Base-by-base conservation (phyloP, 1,140 invertebrate species). In the Zaprionus taronus region DNA sequence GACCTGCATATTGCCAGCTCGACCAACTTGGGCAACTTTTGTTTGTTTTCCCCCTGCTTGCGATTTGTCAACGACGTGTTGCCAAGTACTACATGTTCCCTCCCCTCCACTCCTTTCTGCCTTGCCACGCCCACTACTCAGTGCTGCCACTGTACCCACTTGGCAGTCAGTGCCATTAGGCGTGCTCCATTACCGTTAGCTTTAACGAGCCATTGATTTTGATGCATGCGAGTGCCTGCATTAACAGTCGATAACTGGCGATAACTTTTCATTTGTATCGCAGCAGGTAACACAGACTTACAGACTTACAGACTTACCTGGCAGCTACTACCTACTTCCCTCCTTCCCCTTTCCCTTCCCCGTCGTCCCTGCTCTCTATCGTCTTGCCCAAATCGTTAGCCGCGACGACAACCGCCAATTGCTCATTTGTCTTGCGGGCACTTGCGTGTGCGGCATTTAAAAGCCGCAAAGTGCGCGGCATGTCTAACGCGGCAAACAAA, bases 381-480 rank as follows among this genome's bases (percentile, higher is more conserved):
- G 24, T 20, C 41, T 17, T 47, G 41, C 2, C 41, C 41, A 47
- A 47, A 47, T 47, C 41, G n/a, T 47, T 47, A 17, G 41, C 41
- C 41, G n/a, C 36, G 49, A 44, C 51, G 69, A 55, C 64, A 78
- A 72, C 74, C 69, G 68, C 72, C 75, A 82, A 83, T 83, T 80
- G 72, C 77, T 82, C 83, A 83, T 86, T 86, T 86, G 84, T 75
- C 83, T 87, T 86, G 73, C 83, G 68, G 72, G 36, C 58, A 63
- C 47, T 78, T 70, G 17, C 41, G 49, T 62, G 63, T 66, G 70
- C 57, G 66, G 67, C 84, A 80, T 87, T 87, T 87, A 83, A 89
- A 89, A 84, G 78, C 84, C 84, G 77, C 84, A 87, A 87, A 89
- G 84, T 83, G 72, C 78, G 75, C 78, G 78, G 62, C 75, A 72